Percentiles rank a stretch among this genome's conserved stretches.
Conservation (phyloP, 1,140 invertebrate species). For the Diachasma alloeum region DNA sequence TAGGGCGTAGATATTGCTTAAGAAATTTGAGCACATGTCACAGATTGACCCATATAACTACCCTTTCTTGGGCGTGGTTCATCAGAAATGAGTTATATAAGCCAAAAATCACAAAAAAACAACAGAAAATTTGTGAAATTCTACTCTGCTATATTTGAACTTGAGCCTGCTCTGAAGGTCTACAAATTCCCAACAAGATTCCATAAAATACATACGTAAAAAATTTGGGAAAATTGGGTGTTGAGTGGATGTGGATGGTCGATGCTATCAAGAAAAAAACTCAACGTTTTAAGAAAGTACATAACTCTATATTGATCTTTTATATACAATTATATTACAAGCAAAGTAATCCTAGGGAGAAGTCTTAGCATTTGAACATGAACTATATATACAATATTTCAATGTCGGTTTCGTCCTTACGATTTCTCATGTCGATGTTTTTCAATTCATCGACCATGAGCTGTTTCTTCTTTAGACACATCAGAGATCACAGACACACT, state of each 20-base stretch:
- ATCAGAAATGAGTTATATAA: no score
- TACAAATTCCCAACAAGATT: no score
- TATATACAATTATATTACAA: slow-evolving; percentile 47
- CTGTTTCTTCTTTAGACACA: slow-evolving; percentile 19
- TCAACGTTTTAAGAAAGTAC: slow-evolving; percentile 54
- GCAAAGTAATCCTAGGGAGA: slow-evolving; percentile 46
- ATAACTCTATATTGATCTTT: slow-evolving; percentile 41
- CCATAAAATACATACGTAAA: no score
- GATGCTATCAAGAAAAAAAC: slow-evolving; percentile 17
- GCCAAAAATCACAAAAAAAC: no score
- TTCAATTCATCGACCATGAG: background rate
- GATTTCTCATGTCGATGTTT: slow-evolving; percentile 9
- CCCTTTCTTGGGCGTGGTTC: no score
- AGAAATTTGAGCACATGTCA: no score
- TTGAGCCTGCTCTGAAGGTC: no score
- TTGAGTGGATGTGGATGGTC: background rate
- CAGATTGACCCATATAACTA: no score
- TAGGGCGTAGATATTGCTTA: no score
- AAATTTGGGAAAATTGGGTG: no score
- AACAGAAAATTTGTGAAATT: no score
- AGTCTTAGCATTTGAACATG: slow-evolving; percentile 27
- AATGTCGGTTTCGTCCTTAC: background rate
- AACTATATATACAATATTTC: background rate
- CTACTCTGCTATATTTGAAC: no score
- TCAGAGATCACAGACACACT: slow-evolving; percentile 35